These are phyloP conservation scores for Cepaea hortensis DNA, from an alignment of 2,888 invertebrate genomes.

Conservation along the genomic window DNA sequence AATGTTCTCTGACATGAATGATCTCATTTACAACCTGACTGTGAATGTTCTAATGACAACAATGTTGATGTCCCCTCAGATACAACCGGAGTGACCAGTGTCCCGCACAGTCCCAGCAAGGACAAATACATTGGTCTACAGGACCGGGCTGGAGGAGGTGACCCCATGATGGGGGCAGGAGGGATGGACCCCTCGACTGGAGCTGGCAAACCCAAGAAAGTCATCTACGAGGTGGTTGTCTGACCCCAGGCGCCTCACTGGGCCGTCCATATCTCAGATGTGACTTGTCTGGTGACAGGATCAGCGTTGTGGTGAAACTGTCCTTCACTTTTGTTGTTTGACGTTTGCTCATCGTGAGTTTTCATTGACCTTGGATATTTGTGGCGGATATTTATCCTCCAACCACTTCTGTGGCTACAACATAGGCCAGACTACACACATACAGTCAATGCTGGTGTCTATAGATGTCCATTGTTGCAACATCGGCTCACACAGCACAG, in stretches of 20 bases:
- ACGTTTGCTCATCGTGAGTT: no score
- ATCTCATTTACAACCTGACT: neutral
- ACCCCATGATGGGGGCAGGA: conserved; percentile 57
- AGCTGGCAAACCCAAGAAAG: conserved; percentile 72
- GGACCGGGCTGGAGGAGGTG: conserved; percentile 52
- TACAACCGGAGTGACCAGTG: conserved; percentile 53
- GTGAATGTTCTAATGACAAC: neutral
- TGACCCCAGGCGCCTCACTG: conserved; percentile 52
- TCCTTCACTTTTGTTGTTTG: neutral
- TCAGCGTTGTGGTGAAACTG: neutral
- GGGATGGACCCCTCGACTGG: conserved; percentile 60
- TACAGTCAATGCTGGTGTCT: no score
- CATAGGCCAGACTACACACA: no score
- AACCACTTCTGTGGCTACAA: no score
- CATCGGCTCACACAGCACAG: no score
- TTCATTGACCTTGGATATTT: no score
- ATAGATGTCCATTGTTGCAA: no score
- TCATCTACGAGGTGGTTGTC: conserved; percentile 75
- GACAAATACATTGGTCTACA: conserved; percentile 63
- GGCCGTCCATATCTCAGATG: neutral
- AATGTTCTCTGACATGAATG: no score
- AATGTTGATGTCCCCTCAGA: neutral
- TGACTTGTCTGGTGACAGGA: no score
- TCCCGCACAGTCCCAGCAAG: conserved; percentile 62
- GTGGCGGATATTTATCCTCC: no score